Evolutionary conservation across 2,888 invertebrate species (phyloP), one percentile per base, ranked within the genome.

Genomic region (Mesorhabditis belari): DNA sequence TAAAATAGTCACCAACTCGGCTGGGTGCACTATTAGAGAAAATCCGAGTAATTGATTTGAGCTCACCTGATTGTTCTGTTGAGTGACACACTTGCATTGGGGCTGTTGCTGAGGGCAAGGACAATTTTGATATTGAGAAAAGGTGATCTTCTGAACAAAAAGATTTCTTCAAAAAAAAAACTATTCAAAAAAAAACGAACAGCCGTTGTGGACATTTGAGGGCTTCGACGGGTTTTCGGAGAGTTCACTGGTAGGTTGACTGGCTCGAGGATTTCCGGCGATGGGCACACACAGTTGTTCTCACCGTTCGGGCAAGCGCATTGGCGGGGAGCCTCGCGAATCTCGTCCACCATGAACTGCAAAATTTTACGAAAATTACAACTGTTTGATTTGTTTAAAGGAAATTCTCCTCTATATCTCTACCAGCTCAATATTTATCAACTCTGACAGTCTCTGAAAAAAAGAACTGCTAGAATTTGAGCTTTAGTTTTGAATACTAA

Each of bases 231-330:
- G 56, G 67, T 69, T 35, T 69, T 65, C 17, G 29, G 58, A n/a
- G 64, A 62, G 44, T 69, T 69, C 61, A 70, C 23, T 9, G 69
- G 63, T 57, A 76, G 64, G 28, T 64, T 64, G 58, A 73, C 70
- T 52, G 77, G 77, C 62, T 73, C 75, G 54, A 77, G 75, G 53
- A 77, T 77, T 69, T 77, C 77, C 25, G 77, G 77, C 2, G 68
- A 66, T 35, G 77, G 74, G 60, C 78, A 78, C 51, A 74, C 74
- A 58, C 76, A 77, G 66, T 74, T 75, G 53, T 65, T 60, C 60
- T 76, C 77, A 35, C 76, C 78, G 57, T 77, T 76, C 35, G 75
- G 77, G 63, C 78, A 77, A 29, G 69, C 65, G 62, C 77, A 77
- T 58, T 74, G 76, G 50, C 74, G 64, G 60, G 76, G 76, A 25